Conservation (phyloP, 2,797 vertebrate genomes). For the Poecilia wingei region DNA sequence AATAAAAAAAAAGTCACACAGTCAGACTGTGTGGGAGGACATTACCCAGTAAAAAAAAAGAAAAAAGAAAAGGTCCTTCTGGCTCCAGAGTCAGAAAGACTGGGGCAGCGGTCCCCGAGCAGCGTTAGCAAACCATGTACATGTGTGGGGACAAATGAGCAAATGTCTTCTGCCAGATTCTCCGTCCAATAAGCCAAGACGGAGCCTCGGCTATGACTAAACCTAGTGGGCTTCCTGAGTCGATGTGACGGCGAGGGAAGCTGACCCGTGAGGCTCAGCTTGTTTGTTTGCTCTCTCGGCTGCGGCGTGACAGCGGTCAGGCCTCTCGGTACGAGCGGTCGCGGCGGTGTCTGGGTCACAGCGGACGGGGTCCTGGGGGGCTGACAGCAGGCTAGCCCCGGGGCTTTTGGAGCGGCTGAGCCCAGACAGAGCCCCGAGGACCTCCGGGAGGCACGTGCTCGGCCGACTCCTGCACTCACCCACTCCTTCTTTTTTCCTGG, state of each 20-base stretch:
- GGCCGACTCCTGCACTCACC: constrained; percentile 70
- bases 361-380: constrained; percentile 60
- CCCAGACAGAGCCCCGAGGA: constrained; percentile 74
- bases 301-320: constrained; percentile 75
- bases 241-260: constrained; percentile 66
- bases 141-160: constrained; percentile 81
- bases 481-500: constrained; percentile 81
- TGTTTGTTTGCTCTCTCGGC: constrained; percentile 72
- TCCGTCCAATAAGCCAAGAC: constrained; percentile 63
- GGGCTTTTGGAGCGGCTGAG: constrained; percentile 54
- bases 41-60: constrained; percentile 36
- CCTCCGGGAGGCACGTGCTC: constrained; percentile 75
- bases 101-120: constrained; percentile 65
- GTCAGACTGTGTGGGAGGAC: constrained; percentile 71
- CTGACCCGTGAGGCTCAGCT: constrained; percentile 58
- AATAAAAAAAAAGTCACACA: constrained; percentile 44
- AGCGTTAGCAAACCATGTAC: constrained; percentile 77
- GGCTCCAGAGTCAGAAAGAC: constrained; percentile 62
- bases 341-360: constrained; percentile 71
- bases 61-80: constrained; percentile 54
- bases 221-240: constrained; percentile 70
- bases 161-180: constrained; percentile 75
- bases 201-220: constrained; percentile 70
- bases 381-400: constrained; percentile 57
- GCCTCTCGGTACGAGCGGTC: constrained; percentile 71